Conservation (phyloP, 2,797 vertebrate species). For the Sebastes minor region DNA sequence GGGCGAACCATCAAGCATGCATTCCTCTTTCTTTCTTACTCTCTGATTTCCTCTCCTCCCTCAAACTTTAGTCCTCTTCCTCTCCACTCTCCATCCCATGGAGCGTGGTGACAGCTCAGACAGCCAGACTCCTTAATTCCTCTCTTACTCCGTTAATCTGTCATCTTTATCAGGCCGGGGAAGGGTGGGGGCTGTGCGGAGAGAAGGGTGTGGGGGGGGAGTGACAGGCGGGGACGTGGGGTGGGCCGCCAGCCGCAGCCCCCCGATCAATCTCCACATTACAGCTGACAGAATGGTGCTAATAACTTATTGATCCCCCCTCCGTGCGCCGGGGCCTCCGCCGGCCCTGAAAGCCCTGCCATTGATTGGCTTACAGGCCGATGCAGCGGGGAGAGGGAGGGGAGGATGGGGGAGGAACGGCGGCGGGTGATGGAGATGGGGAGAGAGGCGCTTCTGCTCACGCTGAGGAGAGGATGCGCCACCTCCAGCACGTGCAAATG, state of each 20-base stretch:
- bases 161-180: conserved; percentile 98
- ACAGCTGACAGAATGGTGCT: conserved; percentile 99
- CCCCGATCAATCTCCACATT: conserved; percentile 99
- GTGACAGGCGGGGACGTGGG: conserved; percentile 81
- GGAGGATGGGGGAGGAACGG: conserved; percentile 40
- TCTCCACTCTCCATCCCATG: conserved; percentile 73
- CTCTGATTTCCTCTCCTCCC: conserved; percentile 65
- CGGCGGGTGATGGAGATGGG: conserved; percentile 61
- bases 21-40: conserved; percentile 44
- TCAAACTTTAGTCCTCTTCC: conserved; percentile 67
- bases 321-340: conserved; percentile 86
- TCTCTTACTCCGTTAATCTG: conserved; percentile 98
- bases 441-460: conserved; percentile 71
- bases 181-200: conserved; percentile 64
- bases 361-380: conserved; percentile 92
- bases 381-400: conserved; percentile 65
- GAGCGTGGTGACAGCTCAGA: conserved; percentile 87
- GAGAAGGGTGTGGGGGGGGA: conserved; percentile 20
- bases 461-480: conserved; percentile 77
- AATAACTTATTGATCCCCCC: conserved; percentile 99
- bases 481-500: conserved; percentile 51
- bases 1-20: conserved; percentile 50
- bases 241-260: conserved; percentile 85
- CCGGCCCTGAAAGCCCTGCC: conserved; percentile 88
- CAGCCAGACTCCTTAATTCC: conserved; percentile 96